These are phyloP conservation scores for Hydropsyche betteni DNA, from an alignment of 2,888 invertebrate genomes.

Conservation along the genomic window DNA sequence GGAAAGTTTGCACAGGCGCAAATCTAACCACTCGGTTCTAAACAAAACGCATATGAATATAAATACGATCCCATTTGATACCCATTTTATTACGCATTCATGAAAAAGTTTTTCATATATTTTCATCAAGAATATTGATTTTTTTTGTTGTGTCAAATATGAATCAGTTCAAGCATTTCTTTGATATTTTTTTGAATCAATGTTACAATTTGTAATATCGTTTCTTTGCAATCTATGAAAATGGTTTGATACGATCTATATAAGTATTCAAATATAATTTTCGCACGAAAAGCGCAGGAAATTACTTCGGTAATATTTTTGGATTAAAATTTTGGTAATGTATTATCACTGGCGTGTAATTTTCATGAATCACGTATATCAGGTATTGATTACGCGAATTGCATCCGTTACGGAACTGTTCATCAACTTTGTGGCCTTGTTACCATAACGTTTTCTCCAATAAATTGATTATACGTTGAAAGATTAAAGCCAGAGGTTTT, in stretches of 20 bases:
- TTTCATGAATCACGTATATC: not conserved
- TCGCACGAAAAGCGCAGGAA: not conserved
- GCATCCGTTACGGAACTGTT: constrained; percentile 49
- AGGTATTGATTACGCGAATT: constrained; percentile 40
- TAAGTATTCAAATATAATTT: too few relatives aligned
- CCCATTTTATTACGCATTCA: not conserved
- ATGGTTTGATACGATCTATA: too few relatives aligned
- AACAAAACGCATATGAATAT: not conserved
- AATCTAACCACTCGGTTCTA: not conserved
- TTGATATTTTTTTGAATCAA: not conserved
- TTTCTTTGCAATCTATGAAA: too few relatives aligned
- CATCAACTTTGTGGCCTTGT: constrained; percentile 42
- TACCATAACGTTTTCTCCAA: constrained; percentile 20
- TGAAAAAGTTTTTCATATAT: not conserved
- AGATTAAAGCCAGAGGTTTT: constrained; percentile 42
- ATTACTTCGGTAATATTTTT: constrained; percentile 1
- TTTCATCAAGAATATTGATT: too few relatives aligned
- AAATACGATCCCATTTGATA: not conserved
- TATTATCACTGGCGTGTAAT: not conserved
- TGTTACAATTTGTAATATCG: not conserved
- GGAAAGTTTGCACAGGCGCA: constrained; percentile 31
- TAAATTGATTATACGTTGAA: constrained; percentile 45
- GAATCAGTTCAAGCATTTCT: too few relatives aligned
- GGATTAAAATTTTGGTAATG: not conserved
- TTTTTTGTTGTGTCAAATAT: too few relatives aligned